Evolutionary conservation across 2,797 vertebrate genomes (phyloP).

Genomic region (Dallia pectoralis): DNA sequence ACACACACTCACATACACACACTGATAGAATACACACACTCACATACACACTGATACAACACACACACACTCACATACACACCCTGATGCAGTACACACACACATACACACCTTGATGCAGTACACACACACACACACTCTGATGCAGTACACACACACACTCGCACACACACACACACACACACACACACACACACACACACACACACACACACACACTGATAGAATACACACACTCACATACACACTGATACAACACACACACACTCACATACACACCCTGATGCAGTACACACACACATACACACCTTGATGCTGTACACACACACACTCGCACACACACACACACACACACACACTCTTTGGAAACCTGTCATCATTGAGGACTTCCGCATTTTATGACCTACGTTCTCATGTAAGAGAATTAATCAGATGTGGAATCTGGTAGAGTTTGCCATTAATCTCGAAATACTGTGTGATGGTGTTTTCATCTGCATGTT

Average conservation of each 20-base stretch:
- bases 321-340: too few relatives aligned
- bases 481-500: constrained; percentile 32
- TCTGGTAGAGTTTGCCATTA: constrained; percentile 27
- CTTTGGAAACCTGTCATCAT: constrained; percentile 10
- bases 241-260: too few relatives aligned
- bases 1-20: constrained; percentile 1
- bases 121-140: constrained; percentile 17
- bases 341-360: constrained; percentile 10
- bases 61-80: constrained; percentile 1
- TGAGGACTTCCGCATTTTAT: not conserved
- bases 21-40: not conserved
- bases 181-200: constrained; percentile 22
- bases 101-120: constrained; percentile 11
- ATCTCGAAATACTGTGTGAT: constrained; percentile 22
- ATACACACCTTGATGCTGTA: too few relatives aligned
- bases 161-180: constrained; percentile 8
- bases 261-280: too few relatives aligned
- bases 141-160: constrained; percentile 24
- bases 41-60: not conserved
- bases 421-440: constrained; percentile 24
- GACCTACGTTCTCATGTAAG: constrained; percentile 22
- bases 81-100: not conserved
- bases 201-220: not conserved
- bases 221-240: not conserved
- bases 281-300: not conserved